Conservation (phyloP, 2,888 invertebrate species). For the Sinotaia quadrata region DNA sequence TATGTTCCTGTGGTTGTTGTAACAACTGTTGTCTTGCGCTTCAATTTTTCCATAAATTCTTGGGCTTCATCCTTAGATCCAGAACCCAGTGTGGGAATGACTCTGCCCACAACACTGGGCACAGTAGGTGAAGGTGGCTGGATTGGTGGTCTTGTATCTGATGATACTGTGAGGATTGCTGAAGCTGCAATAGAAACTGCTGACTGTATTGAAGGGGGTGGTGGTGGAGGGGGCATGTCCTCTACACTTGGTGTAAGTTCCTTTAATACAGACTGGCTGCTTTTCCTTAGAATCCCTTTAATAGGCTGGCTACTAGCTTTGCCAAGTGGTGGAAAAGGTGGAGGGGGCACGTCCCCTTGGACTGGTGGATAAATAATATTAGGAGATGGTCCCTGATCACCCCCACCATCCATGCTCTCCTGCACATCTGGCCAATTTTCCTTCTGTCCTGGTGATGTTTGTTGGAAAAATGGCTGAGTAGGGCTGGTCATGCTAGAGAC, state of each 20-base stretch:
- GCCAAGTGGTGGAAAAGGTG: slow-evolving; percentile 11
- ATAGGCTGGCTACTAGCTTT: not conserved
- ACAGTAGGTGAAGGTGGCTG: slow-evolving; percentile 26
- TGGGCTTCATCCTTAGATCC: slow-evolving; percentile 46
- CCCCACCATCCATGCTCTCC: slow-evolving; percentile 4
- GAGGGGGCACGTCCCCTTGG: slow-evolving; percentile 19
- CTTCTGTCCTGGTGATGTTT: slow-evolving; percentile 42
- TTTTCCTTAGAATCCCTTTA: slow-evolving; percentile 24
- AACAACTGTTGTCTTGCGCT: slow-evolving; percentile 52
- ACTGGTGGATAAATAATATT: slow-evolving; percentile 23
- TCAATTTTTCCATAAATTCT: slow-evolving; percentile 64
- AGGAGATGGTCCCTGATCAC: slow-evolving; percentile 3
- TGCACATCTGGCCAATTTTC: slow-evolving; percentile 41
- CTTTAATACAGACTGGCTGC: slow-evolving; percentile 30
- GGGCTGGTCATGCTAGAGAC: slow-evolving; percentile 21
- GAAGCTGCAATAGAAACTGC: slow-evolving; percentile 24
- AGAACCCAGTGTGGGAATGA: not conserved
- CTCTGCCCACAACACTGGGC: not conserved
- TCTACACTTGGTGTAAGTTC: slow-evolving; percentile 31
- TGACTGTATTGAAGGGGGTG: slow-evolving; percentile 16
- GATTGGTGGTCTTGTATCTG: slow-evolving; percentile 19
- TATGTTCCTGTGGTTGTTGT: slow-evolving; percentile 36
- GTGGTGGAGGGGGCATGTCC: slow-evolving; percentile 15
- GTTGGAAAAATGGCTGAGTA: slow-evolving; percentile 31
- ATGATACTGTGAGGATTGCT: slow-evolving; percentile 12